phyloP scores from a whole-genome alignment of 2,113 vertebrate genomes.

The Phalacrocorax carbo region DNA sequence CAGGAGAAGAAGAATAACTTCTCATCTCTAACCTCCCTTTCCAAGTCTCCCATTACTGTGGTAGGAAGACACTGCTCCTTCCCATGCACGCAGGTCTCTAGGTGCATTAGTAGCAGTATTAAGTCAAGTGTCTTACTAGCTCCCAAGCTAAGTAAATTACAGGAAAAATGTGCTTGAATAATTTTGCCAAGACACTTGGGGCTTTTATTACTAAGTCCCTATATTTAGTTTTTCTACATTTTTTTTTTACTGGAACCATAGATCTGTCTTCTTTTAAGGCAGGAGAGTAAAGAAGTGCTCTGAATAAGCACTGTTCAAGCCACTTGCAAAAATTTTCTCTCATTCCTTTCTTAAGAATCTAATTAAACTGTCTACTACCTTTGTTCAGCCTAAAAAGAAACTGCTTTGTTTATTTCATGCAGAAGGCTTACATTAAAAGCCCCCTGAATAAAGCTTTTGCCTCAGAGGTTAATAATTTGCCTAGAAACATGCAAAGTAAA shows the following conservation, averaged over 20 bases:
- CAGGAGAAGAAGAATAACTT: neutral
- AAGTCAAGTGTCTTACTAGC: neutral
- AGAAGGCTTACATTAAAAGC: neutral
- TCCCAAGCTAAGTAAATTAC: neutral
- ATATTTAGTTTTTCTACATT: neutral
- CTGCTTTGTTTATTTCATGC: neutral
- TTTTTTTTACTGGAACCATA: neutral
- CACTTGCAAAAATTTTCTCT: neutral
- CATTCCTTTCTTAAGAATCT: neutral
- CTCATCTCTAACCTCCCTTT: neutral
- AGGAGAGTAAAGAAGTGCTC: neutral
- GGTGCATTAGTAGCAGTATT: neutral
- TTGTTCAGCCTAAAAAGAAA: neutral
- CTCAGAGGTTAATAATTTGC: neutral
- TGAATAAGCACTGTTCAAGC: neutral
- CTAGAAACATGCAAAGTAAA: neutral
- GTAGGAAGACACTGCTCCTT: neutral
- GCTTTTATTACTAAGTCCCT: neutral
- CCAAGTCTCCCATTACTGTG: neutral
- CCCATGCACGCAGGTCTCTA: neutral
- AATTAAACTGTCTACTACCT: neutral
- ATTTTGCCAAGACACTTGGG: neutral
- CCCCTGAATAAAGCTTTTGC: neutral
- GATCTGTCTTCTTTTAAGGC: neutral
- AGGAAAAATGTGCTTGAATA: neutral